These are phyloP conservation scores for Megaceryle torquata DNA, from an alignment of 2,113 vertebrate species.

Conservation along the genomic window DNA sequence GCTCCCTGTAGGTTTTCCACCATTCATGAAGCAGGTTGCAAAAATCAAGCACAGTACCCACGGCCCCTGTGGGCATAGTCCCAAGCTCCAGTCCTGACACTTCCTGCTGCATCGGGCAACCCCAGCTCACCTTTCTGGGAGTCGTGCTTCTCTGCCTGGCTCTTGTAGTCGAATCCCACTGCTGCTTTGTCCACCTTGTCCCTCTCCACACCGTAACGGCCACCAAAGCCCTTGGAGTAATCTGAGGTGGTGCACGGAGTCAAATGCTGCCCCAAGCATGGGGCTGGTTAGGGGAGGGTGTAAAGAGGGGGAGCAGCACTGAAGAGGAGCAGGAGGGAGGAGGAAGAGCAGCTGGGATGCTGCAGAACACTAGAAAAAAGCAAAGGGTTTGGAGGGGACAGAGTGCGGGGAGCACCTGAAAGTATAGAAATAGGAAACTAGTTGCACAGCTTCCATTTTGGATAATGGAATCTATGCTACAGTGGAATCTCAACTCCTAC, in stretches of 20 bases:
- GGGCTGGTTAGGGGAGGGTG: neutral
- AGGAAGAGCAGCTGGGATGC: neutral
- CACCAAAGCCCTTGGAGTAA: conserved; percentile 89
- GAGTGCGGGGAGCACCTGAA: neutral
- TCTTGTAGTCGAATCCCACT: conserved; percentile 88
- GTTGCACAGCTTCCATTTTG: neutral
- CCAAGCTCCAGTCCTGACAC: neutral
- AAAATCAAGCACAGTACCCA: neutral
- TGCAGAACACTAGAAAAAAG: neutral
- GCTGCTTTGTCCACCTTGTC: conserved; percentile 87
- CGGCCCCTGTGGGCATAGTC: neutral
- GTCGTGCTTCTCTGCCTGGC: conserved; percentile 84
- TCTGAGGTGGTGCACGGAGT: conserved; percentile 64
- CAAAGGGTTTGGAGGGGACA: neutral
- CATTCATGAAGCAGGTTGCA: neutral
- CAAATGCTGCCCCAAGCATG: neutral
- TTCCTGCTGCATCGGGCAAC: neutral
- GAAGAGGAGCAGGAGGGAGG: neutral
- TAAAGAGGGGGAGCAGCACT: neutral
- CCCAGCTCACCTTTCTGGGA: conserved; percentile 83
- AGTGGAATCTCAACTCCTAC: neutral
- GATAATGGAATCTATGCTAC: neutral
- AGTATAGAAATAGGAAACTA: neutral
- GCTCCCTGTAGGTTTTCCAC: neutral
- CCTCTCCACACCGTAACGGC: conserved; percentile 85